Evolutionary conservation across 2,797 vertebrate species (phyloP), one percentile per base, ranked within the genome.

Genomic region (Spinus olivaceus): DNA sequence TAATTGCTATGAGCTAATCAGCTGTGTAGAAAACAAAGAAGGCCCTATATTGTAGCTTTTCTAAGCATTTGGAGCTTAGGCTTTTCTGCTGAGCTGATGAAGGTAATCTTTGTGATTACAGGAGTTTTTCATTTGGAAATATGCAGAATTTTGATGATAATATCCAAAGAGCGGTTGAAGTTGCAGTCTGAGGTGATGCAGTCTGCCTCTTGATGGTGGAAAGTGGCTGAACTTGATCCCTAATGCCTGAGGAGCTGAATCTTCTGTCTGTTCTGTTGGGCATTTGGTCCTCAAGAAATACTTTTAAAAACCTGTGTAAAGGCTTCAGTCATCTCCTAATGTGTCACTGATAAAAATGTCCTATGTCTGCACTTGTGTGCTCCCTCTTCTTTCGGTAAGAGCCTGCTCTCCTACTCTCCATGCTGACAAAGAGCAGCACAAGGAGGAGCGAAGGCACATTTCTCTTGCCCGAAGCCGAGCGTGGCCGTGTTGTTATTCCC

Each of bases 361-460:
- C 49, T 54, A 47, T 27, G 27, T 65, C 41, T n/a, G 28, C 46
- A 21, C 0, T 0, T 72, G 28, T 22, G 30, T 1, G 1, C 37
- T 71, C 10, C 15, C 49, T 60, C 56, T 35, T 11, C 51, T 56
- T 23, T 33, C 0, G 3, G 15, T 3, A 1, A 14, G 72, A 70
- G 35, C 13, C 41, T 28, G 18, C 46, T 61, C 22, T 59, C 56
- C 66, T 42, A 2, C 2, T 54, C 53, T 32, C 9, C 46, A 14
- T 50, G 39, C 33, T 23, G 4, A 18, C 41, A 18, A n/a, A 46
- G 39, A 17, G 46, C 24, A 46, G n/a, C 6, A 0, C 23, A 1
- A 51, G 64, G 18, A 70, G 81, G 61, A 78, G 49, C 0, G 0
- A 77, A 74, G 41, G 15, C 44, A 4, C 8, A 10, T 79, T 92